phyloP scores from a whole-genome alignment of 2,113 vertebrate species.

The Columbina picui region DNA sequence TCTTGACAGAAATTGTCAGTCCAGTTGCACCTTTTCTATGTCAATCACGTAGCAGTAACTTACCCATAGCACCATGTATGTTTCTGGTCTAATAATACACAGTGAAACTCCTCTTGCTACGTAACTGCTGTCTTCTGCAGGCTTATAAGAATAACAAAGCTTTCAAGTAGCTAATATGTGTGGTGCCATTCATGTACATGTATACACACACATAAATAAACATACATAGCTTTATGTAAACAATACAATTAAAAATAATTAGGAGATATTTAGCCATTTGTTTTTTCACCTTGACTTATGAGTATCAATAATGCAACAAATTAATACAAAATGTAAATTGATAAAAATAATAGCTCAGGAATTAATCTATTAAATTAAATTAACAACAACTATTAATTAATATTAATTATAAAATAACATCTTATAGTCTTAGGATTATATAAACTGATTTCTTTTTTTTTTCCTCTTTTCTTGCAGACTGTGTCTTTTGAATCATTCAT shows the following conservation, averaged over 20 bases:
- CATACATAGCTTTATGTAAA: not conserved
- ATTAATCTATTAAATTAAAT: not conserved
- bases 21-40: not conserved
- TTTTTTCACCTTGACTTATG: not conserved
- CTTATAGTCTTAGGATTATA: not conserved
- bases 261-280: not conserved
- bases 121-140: not conserved
- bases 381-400: not conserved
- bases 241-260: not conserved
- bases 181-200: rapidly evolving
- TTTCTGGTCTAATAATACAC: not conserved
- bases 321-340: not conserved
- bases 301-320: not conserved
- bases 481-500: not conserved
- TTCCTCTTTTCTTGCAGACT: not conserved
- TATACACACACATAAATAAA: not conserved
- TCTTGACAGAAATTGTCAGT: not conserved
- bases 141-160: not conserved
- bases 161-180: not conserved
- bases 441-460: not conserved
- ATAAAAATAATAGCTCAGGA: not conserved
- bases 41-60: not conserved
- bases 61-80: not conserved
- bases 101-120: not conserved
- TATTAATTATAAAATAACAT: not conserved